Base-by-base conservation (phyloP, 2,113 vertebrate genomes). In the Forbesichthys papilliferus region DNA sequence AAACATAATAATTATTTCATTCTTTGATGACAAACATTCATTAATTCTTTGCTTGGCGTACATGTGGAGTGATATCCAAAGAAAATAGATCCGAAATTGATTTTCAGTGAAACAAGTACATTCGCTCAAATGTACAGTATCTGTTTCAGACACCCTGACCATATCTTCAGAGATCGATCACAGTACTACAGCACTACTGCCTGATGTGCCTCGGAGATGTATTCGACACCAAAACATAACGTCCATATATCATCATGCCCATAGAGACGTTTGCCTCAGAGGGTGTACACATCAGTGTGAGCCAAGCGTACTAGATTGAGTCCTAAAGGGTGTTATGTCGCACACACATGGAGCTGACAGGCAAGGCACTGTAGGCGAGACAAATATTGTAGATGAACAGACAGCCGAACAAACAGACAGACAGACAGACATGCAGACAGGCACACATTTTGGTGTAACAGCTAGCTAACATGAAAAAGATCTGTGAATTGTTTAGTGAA, bases 151-250 rank as follows among this genome's bases (percentile, higher is more conserved):
- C 47, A n/a, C 59, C 16, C 59, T 48, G 12, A 3, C 9, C 4
- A 14, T 49, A n/a, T 47, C 16, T 46, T 11, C 46, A 42, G 36
- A 42, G 7, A 42, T 42, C 36, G 36, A 42, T 42, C 36, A 5
- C 36, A 42, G 27, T 27, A 27, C 27, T 27, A 27, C 27, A 27
- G 36, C 5, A 42, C 5, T 54, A 7, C n/a, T 4, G 14, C 52
- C 52, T n/a, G 13, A 3, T 14, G 5, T 54, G 52, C 7, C 12
- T 14, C 27, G 3, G 27, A 27, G 61, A 48, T 49, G 34, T 20
- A 52, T 33, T 52, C 36, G 34, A 66, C 13, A 55, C 34, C 8
- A 34, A 66, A 66, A 56, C 49, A 66, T 57, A 56, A 33, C 48
- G 16, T 55, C 27, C 52, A 52, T 11, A 65, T 53, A 65, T 54